Conservation (phyloP, 2,888 invertebrate genomes). For the Cetonia aurata region DNA sequence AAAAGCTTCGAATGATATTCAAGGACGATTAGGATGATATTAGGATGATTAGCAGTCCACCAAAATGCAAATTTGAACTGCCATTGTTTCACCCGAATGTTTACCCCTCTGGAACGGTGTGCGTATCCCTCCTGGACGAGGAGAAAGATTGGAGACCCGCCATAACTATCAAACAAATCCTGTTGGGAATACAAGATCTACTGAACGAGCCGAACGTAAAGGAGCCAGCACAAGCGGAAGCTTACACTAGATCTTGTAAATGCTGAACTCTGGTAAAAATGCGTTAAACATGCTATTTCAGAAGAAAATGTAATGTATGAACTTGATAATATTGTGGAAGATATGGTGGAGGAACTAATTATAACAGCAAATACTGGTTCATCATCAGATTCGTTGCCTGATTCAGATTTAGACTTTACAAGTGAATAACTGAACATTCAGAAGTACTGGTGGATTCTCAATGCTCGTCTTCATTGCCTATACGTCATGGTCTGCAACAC, state of each 20-base stretch:
- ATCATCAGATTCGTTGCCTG: too few relatives aligned
- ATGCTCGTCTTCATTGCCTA: too few relatives aligned
- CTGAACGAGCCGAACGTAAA: constrained; percentile 98
- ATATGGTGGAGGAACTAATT: too few relatives aligned
- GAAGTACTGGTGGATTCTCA: too few relatives aligned
- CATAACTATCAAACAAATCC: constrained; percentile 98
- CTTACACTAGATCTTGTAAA: constrained; percentile 98
- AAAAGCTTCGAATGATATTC: constrained; percentile 98
- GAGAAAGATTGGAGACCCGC: constrained; percentile 99
- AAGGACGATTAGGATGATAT: constrained; percentile 99
- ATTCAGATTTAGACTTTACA: too few relatives aligned
- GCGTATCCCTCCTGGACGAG: constrained; percentile 94
- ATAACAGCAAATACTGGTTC: too few relatives aligned
- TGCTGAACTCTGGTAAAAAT: too few relatives aligned
- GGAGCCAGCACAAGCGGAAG: constrained; percentile 99
- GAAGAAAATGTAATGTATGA: too few relatives aligned
- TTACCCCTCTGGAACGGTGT: constrained; percentile 93
- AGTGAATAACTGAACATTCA: too few relatives aligned
- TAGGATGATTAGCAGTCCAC: constrained; percentile 98
- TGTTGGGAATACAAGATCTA: constrained; percentile 97
- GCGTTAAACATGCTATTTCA: too few relatives aligned
- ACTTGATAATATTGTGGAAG: too few relatives aligned
- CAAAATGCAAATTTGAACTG: constrained; percentile 99
- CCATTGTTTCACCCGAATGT: constrained; percentile 99
- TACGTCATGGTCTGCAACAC: too few relatives aligned